Conservation (phyloP, 2,888 invertebrate species). For the Deilephila porcellus region DNA sequence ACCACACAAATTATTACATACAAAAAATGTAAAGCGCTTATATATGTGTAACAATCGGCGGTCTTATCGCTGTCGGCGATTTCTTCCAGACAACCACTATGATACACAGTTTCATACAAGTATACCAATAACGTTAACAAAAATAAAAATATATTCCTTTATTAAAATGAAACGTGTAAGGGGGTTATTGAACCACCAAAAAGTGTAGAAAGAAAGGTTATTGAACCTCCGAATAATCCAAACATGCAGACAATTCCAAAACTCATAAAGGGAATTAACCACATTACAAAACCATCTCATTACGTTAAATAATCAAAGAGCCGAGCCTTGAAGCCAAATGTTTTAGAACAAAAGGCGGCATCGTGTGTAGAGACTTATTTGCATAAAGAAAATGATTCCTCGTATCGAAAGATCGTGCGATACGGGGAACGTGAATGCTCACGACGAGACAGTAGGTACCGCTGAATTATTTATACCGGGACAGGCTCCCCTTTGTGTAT, state of each 20-base stretch:
- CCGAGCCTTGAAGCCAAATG: constrained; percentile 40
- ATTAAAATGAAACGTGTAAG: no score
- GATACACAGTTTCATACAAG: no score
- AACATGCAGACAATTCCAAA: not conserved
- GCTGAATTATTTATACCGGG: constrained; percentile 13
- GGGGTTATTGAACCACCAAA: no score
- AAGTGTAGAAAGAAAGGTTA: no score
- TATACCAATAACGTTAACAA: no score
- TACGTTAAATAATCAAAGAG: constrained; percentile 22
- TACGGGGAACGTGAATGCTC: constrained; percentile 17
- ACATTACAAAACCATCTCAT: constrained; percentile 14
- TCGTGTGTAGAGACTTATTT: constrained; percentile 60
- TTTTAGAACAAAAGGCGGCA: constrained; percentile 55
- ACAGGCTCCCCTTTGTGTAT: not conserved
- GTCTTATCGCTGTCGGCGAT: no score
- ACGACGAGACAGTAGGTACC: not conserved
- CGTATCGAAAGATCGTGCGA: constrained; percentile 42
- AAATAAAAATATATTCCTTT: no score
- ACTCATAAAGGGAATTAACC: constrained; percentile 11
- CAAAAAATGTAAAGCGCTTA: no score
- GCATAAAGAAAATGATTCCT: constrained; percentile 69
- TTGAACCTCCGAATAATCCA: not conserved
- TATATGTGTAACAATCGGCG: no score
- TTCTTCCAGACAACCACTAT: no score
- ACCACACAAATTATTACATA: no score